Evolutionary conservation across 1,140 invertebrate genomes (phyloP).

Genomic region (Zaprionus inermis): DNA sequence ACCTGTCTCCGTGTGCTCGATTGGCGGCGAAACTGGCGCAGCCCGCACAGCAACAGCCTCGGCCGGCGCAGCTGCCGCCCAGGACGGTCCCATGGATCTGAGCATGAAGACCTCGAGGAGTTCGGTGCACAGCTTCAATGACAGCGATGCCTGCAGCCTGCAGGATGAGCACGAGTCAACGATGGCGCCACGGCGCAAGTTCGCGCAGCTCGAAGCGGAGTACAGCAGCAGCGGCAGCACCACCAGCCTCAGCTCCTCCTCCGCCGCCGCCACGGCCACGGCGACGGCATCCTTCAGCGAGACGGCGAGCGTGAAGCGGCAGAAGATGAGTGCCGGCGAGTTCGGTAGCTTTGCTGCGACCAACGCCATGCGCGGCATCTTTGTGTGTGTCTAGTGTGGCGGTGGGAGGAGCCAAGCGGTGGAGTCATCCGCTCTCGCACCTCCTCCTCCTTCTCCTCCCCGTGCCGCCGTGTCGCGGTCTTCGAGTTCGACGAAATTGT

Average conservation of each 20-base stretch:
- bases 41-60: constrained; percentile 1
- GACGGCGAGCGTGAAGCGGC: constrained; percentile 62
- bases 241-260: constrained; percentile 39
- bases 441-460: not conserved
- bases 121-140: constrained; percentile 76
- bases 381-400: constrained; percentile 69
- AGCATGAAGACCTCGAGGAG: constrained; percentile 87
- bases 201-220: constrained; percentile 70
- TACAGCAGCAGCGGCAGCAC: constrained; percentile 39
- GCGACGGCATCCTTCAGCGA: constrained; percentile 16
- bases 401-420: constrained; percentile 56
- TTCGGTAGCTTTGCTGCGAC: constrained; percentile 66
- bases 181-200: constrained; percentile 63
- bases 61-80: constrained; percentile 63
- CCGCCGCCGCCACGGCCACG: constrained; percentile 26
- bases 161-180: constrained; percentile 59
- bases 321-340: constrained; percentile 56
- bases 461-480: constrained; percentile 12
- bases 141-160: constrained; percentile 67
- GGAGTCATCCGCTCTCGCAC: constrained; percentile 5
- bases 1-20: constrained; percentile 78
- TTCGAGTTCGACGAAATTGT: constrained; percentile 53
- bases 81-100: constrained; percentile 91
- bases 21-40: constrained; percentile 61
- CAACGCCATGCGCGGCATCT: constrained; percentile 75